Base-by-base conservation (phyloP, 2,797 vertebrate species). In the Spea hammondii region DNA sequence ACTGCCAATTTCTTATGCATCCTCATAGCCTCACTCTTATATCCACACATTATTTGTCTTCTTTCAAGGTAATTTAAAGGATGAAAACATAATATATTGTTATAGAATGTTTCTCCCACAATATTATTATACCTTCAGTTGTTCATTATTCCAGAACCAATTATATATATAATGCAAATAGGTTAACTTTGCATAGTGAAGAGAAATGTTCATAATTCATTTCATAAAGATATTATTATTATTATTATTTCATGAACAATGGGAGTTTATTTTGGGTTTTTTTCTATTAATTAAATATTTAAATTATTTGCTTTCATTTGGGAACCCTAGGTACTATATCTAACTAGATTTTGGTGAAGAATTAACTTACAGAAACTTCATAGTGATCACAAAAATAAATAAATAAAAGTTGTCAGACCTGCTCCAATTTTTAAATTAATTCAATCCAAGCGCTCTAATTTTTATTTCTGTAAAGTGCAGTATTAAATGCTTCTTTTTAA, bases 1-100 rank as follows among this genome's bases (percentile, higher is more conserved):
- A 51, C 70, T 86, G 53, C 53, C 80, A 83, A 81, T 83, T 84
- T 86, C 85, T 66, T 83, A 67, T 67, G 50, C 70, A 79, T 79
- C 70, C 70, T 53, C 11, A 50, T 44, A 65, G 77, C 59, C 73
- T 32, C 60, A 47, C 59, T 73, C 46, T 70, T 72, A 12, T 62
- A 62, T 62, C 59, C 32, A 62, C 59, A 17, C 9, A 44, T 62
- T 17, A 62, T 62, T 62, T 62, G 59, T 62, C 59, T 59, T 32
- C 1, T 59, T 59, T 12, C 65, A 67, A 67, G 65, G 49, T 49
- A 17, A 67, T 48, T 47, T n/a, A 13, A 47, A 5, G n/a, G 50
- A 48, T 49, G 5, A 67, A 67, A 67, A 11, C 5, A 49, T 49
- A n/a, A 32, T 32, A 32, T 17, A 49, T 67, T 47, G 5, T 62